Evolutionary conservation across 2,888 invertebrate genomes (phyloP).

Genomic region (Hofmannophila pseudospretella): DNA sequence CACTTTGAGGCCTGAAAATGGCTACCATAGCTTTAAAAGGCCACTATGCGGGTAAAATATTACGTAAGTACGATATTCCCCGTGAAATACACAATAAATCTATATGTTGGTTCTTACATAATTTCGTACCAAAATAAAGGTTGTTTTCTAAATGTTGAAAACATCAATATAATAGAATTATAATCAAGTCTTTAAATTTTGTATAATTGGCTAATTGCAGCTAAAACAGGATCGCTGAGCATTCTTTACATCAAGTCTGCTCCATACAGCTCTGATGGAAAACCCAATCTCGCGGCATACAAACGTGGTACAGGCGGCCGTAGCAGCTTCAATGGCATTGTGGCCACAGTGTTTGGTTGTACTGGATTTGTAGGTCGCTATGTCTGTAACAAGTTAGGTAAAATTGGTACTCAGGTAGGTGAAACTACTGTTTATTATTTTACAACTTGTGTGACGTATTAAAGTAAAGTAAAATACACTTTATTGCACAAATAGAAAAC

Average conservation of each 20-base stretch:
- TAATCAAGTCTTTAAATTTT: too few relatives aligned
- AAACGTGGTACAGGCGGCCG: constrained; percentile 94
- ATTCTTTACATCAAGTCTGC: constrained; percentile 65
- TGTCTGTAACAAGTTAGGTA: constrained; percentile 93
- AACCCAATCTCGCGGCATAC: constrained; percentile 80
- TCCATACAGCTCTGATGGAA: constrained; percentile 75
- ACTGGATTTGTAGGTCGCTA: constrained; percentile 93
- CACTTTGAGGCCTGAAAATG: constrained; percentile 63
- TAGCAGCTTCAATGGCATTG: constrained; percentile 96
- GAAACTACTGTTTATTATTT: too few relatives aligned
- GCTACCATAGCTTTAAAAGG: constrained; percentile 59
- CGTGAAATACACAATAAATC: constrained; percentile 5
- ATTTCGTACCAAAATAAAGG: constrained; percentile 22
- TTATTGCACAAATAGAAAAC: too few relatives aligned
- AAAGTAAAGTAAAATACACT: too few relatives aligned
- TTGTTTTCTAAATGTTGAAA: constrained; percentile 1
- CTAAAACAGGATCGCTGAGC: constrained; percentile 55
- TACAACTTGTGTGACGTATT: too few relatives aligned
- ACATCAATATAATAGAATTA: too few relatives aligned
- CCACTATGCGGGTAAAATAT: constrained; percentile 51
- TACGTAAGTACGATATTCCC: constrained; percentile 44
- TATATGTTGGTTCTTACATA: constrained; percentile 53
- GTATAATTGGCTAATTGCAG: too few relatives aligned
- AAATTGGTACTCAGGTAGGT: constrained; percentile 86
- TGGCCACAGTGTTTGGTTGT: constrained; percentile 98